Conservation (phyloP, 2,113 vertebrate species). For the Echinops telfairi region DNA sequence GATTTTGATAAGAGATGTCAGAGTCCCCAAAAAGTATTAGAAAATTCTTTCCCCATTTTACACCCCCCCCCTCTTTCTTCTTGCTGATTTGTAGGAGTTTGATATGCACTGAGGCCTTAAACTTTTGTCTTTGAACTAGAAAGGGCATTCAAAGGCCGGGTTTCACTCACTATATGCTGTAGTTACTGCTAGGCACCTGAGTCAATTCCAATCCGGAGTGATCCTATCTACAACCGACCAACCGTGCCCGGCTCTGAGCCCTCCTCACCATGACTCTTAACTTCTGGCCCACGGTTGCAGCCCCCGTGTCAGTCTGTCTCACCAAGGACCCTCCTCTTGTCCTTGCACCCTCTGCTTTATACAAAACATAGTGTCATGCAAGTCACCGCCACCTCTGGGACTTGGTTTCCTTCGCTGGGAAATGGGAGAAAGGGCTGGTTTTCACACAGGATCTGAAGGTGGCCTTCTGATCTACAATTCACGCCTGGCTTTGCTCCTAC, state of each 20-base stretch:
- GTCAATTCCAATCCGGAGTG: too few relatives aligned
- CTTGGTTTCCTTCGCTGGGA: slow-evolving; percentile 8
- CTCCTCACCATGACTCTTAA: too few relatives aligned
- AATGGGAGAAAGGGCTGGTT: neutral
- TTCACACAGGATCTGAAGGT: neutral
- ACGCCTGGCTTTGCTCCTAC: neutral
- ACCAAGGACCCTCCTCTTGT: too few relatives aligned
- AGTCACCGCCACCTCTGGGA: neutral
- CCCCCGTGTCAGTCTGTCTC: too few relatives aligned
- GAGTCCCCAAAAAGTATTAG: too few relatives aligned
- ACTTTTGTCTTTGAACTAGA: slow-evolving; percentile 26
- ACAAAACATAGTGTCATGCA: neutral
- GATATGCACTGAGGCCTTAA: neutral
- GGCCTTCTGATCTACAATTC: neutral
- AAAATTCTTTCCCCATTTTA: too few relatives aligned
- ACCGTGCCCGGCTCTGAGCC: too few relatives aligned
- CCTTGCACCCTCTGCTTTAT: too few relatives aligned
- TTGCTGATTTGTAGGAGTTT: slow-evolving; percentile 47
- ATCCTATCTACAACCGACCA: too few relatives aligned
- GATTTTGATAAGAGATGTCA: too few relatives aligned
- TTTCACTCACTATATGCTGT: neutral
- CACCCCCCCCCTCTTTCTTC: neutral
- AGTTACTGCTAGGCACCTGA: too few relatives aligned
- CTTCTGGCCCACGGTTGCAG: too few relatives aligned
- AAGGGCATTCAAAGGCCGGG: neutral